Evolutionary conservation across 2,888 invertebrate species (phyloP).

Genomic region (Mythimna impura): DNA sequence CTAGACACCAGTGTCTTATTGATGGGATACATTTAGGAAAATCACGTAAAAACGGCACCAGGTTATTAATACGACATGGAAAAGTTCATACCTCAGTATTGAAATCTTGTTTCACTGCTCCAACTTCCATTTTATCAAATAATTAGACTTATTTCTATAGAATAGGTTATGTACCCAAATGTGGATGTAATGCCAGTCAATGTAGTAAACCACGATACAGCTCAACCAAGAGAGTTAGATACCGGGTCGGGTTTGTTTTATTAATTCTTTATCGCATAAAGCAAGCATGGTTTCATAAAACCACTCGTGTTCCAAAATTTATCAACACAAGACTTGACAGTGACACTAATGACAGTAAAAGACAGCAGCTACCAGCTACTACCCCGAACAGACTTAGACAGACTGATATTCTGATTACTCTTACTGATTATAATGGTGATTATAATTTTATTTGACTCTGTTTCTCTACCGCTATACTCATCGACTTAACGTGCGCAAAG

Average conservation of each 20-base stretch:
- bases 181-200: neutral
- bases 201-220: neutral
- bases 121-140: constrained; percentile 82
- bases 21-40: neutral
- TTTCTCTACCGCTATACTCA: no score
- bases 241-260: neutral
- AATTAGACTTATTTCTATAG: constrained; percentile 34
- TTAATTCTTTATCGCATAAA: neutral
- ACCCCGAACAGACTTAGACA: no score
- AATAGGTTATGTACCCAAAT: constrained; percentile 64
- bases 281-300: neutral
- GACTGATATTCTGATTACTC: neutral
- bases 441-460: neutral
- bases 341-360: neutral
- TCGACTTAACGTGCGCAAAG: no score
- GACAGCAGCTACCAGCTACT: neutral
- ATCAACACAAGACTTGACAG: constrained; percentile 8
- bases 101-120: constrained; percentile 87
- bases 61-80: neutral
- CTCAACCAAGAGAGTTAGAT: neutral
- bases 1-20: neutral
- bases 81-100: constrained; percentile 82
- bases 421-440: neutral
- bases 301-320: neutral
- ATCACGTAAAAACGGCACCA: fast-evolving